Evolutionary conservation across 2,888 invertebrate genomes (phyloP), one percentile per base, ranked within the genome.

Genomic region (Hydraecia micacea): DNA sequence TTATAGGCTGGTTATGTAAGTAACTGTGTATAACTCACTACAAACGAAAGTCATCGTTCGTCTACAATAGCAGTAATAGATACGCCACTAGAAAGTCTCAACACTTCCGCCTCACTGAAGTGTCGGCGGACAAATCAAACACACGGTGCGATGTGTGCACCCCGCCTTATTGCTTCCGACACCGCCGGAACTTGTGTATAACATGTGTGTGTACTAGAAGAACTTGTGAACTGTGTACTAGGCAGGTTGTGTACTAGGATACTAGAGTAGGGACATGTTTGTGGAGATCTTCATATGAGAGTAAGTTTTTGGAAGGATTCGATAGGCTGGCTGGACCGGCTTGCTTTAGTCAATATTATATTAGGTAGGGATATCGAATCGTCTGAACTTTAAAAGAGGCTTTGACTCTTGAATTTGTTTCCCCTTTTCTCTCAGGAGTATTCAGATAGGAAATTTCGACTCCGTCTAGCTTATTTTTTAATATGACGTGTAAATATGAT

Each of bases 121-220:
- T 83, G 60, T 84, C n/a, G 25, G 42, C 32, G 32, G 36, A 80
- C 72, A 72, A 70, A 75, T 70, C 83, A 84, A 83, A 75, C 80
- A 75, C 32, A 8, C 46, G 9, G 18, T 25, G 74, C 55, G 36
- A 65, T 67, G 77, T 80, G 80, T 49, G 63, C 28, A 8, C 71
- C 39, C 70, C n/a, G 58, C 69, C 65, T 58, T 77, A 84, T 84
- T 77, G 84, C 85, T 80, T 84, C 83, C 83, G 80, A 77, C n/a
- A 46, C 66, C 46, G n/a, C 36, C 67, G 70, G 74, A 67, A 67
- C 73, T 62, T 67, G 70, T 68, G 49, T 66, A 80, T 18, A 42
- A 28, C 42, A 32, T 52, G 25, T 67, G 25, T 67, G 69, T 72
- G 60, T 73, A n/a, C 79, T 15, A 15, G 52, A 5, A 25, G 66